Evolutionary conservation across 2,888 invertebrate species (phyloP).

Genomic region (Pteria penguin): DNA sequence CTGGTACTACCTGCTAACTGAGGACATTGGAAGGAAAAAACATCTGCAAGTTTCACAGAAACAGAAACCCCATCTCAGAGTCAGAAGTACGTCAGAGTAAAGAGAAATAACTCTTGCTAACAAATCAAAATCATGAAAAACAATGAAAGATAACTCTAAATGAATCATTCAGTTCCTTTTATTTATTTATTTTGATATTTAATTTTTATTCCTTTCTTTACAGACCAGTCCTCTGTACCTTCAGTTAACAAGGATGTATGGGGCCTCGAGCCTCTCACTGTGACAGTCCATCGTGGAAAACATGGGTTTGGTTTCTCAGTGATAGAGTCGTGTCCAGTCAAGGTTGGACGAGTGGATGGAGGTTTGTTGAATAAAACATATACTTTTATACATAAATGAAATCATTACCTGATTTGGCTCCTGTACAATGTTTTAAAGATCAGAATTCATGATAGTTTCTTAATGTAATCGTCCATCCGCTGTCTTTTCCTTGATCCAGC

Average conservation of each 20-base stretch:
- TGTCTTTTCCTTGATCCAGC: too few species aligned
- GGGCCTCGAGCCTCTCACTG: conserved; percentile 68
- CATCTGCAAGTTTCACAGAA: conserved; percentile 75
- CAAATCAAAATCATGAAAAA: too few species aligned
- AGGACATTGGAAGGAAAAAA: conserved; percentile 84
- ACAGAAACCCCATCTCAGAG: conserved; percentile 51
- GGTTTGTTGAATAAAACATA: too few species aligned
- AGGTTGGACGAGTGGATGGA: conserved; percentile 76
- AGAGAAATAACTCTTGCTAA: too few species aligned
- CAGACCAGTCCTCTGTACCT: conserved; percentile 68
- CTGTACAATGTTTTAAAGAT: too few species aligned
- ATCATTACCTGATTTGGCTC: too few species aligned
- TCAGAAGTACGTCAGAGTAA: not conserved
- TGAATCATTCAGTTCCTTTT: too few species aligned
- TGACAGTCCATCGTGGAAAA: conserved; percentile 66
- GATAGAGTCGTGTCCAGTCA: conserved; percentile 76
- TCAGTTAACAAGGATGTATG: conserved; percentile 72
- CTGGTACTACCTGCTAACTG: conserved; percentile 87
- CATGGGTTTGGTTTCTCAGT: conserved; percentile 79
- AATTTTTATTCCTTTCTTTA: conserved; percentile 28
- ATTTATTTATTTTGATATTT: too few species aligned
- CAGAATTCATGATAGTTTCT: too few species aligned
- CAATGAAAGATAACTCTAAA: too few species aligned
- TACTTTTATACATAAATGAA: too few species aligned
- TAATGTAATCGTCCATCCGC: too few species aligned